These are phyloP conservation scores for Centropristis striata DNA, from an alignment of 2,113 vertebrate species.

Conservation along the genomic window DNA sequence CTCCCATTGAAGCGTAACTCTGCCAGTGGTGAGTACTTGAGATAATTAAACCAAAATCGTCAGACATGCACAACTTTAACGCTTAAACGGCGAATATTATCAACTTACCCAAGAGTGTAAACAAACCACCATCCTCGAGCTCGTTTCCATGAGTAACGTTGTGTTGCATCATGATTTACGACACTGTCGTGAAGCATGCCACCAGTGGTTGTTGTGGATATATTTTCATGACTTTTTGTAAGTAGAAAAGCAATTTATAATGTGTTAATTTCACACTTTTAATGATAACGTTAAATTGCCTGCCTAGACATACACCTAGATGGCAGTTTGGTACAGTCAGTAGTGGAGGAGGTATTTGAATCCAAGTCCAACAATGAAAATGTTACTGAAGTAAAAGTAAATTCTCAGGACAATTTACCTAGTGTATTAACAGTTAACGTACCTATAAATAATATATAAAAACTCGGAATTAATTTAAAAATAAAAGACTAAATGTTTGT, in stretches of 20 bases:
- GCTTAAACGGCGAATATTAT: not conserved
- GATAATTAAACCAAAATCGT: not conserved
- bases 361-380: too few species aligned
- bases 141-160: conserved; percentile 70
- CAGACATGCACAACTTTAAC: not conserved
- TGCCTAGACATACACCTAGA: not conserved
- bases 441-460: too few species aligned
- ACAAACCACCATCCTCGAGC: conserved; percentile 39
- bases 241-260: too few species aligned
- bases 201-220: not conserved
- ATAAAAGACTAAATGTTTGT: too few species aligned
- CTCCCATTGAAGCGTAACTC: not conserved
- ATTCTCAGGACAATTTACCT: too few species aligned
- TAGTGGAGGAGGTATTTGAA: too few species aligned
- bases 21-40: not conserved
- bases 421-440: too few species aligned
- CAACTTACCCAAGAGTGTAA: conserved; percentile 82
- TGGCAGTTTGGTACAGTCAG: not conserved
- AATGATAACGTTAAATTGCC: not conserved
- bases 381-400: too few species aligned
- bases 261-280: too few species aligned
- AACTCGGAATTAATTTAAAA: too few species aligned
- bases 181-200: conserved; percentile 68
- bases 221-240: too few species aligned
- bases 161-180: conserved; percentile 32